A percentile compares a stretch with the other conserved stretches of the same genome.
phyloP scores from a whole-genome alignment of 2,113 vertebrate species.

The Aegypius monachus region DNA sequence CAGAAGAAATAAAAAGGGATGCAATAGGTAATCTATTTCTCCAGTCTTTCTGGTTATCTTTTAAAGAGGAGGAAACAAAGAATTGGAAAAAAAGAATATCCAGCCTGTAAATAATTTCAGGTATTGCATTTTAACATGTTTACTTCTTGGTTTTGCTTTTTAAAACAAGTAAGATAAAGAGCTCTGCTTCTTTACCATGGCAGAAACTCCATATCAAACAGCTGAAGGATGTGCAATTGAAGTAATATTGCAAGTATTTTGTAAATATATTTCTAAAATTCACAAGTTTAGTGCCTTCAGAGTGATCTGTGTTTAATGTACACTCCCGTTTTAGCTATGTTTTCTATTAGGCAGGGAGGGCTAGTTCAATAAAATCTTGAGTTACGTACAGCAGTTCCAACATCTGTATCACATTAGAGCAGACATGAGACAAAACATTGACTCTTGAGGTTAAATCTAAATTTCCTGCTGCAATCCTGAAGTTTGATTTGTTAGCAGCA shows the following conservation, averaged over 20 bases:
- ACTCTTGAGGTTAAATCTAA: constrained; percentile 80
- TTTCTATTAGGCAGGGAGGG: constrained; percentile 73
- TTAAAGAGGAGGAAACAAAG: background rate
- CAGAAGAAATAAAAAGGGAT: background rate
- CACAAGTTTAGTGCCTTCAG: constrained; percentile 38
- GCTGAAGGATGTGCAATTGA: constrained; percentile 29
- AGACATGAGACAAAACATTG: constrained; percentile 80
- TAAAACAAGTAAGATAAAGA: background rate
- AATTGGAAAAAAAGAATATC: background rate
- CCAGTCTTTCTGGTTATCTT: background rate
- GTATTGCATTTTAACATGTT: background rate
- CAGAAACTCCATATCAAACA: background rate
- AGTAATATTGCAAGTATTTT: constrained; percentile 52
- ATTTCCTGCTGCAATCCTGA: constrained; percentile 77
- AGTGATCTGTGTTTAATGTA: constrained; percentile 61
- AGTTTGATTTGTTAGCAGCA: constrained; percentile 72
- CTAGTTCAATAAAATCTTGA: constrained; percentile 70
- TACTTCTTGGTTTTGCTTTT: background rate
- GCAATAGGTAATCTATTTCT: background rate
- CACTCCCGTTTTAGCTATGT: constrained; percentile 54
- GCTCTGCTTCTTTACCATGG: background rate
- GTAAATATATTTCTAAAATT: constrained; percentile 28
- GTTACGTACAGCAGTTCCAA: constrained; percentile 69
- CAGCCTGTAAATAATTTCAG: background rate
- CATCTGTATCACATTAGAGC: constrained; percentile 78